Conservation (phyloP, 2,888 invertebrate species). For the Patella ulyssiponensis region DNA sequence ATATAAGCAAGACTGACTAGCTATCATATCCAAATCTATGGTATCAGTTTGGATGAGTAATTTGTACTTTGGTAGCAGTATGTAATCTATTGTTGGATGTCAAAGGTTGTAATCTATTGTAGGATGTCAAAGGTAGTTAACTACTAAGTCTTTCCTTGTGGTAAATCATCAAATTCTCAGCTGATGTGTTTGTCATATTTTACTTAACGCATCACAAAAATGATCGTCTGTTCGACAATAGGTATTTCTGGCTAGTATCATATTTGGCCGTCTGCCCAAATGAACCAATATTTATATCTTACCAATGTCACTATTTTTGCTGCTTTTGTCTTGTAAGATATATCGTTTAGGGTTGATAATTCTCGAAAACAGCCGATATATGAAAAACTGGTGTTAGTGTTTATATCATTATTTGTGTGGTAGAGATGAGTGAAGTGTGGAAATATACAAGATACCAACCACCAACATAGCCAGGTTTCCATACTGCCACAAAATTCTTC, state of each 20-base stretch:
- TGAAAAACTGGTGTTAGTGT: too few species aligned
- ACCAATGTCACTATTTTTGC: not conserved
- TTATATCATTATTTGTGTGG: too few species aligned
- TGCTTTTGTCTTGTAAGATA: not conserved
- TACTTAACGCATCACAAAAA: not conserved
- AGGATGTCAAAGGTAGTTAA: not conserved
- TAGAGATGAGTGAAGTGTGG: too few species aligned
- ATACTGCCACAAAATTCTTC: too few species aligned
- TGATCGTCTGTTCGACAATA: slow-evolving; percentile 7
- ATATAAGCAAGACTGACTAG: too few species aligned
- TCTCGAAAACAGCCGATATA: too few species aligned
- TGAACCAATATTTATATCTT: not conserved
- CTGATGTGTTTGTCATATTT: slow-evolving; percentile 9
- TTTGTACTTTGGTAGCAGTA: not conserved
- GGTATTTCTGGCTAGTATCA: not conserved
- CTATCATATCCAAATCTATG: too few species aligned
- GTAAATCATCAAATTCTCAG: not conserved
- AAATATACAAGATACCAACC: too few species aligned
- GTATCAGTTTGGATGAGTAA: too few species aligned
- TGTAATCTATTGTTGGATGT: not conserved
- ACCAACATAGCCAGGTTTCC: too few species aligned
- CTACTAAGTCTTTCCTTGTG: not conserved
- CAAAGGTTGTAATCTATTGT: not conserved
- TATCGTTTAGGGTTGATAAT: too few species aligned
- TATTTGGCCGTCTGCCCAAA: not conserved